A percentile compares a stretch with the other conserved stretches of the same genome.
Evolutionary conservation across 2,888 invertebrate species (phyloP).

Genomic region (Biston betularia): DNA sequence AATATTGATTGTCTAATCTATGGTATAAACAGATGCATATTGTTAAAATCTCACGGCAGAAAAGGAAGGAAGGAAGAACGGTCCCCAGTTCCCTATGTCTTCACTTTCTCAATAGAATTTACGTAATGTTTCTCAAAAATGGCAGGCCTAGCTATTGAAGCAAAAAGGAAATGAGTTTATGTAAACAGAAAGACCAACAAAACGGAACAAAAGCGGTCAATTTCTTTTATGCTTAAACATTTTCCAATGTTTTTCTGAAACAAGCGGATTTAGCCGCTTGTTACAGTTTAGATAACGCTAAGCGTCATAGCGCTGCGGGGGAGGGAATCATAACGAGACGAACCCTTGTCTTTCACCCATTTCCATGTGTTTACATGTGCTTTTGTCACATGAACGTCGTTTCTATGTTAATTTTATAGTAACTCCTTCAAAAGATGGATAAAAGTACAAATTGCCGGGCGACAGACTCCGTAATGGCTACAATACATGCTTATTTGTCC

Average conservation of each 20-base stretch:
- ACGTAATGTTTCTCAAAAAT: too few species aligned
- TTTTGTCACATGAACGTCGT: constrained; percentile 60
- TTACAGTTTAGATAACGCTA: constrained; percentile 33
- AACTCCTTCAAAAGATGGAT: constrained; percentile 70
- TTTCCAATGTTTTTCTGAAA: constrained; percentile 24
- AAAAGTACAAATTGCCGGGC: constrained; percentile 73
- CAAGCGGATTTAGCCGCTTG: constrained; percentile 24
- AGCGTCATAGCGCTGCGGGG: constrained; percentile 36
- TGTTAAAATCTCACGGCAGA: too few species aligned
- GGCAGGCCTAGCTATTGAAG: not conserved
- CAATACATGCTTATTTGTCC: constrained; percentile 61
- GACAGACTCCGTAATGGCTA: constrained; percentile 55
- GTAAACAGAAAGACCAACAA: not conserved
- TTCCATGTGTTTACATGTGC: constrained; percentile 52
- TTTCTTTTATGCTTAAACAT: constrained; percentile 11
- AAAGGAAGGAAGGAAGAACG: too few species aligned
- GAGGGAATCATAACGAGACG: constrained; percentile 35
- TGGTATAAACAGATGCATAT: too few species aligned
- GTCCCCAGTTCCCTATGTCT: too few species aligned
- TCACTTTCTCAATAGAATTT: too few species aligned
- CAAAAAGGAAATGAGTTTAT: not conserved
- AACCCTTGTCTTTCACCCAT: constrained; percentile 48
- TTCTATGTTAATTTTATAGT: constrained; percentile 79
- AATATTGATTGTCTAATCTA: too few species aligned
- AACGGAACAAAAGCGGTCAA: constrained; percentile 4